phyloP scores from a whole-genome alignment of 2,888 invertebrate species.

The Hirudinaria manillensis region DNA sequence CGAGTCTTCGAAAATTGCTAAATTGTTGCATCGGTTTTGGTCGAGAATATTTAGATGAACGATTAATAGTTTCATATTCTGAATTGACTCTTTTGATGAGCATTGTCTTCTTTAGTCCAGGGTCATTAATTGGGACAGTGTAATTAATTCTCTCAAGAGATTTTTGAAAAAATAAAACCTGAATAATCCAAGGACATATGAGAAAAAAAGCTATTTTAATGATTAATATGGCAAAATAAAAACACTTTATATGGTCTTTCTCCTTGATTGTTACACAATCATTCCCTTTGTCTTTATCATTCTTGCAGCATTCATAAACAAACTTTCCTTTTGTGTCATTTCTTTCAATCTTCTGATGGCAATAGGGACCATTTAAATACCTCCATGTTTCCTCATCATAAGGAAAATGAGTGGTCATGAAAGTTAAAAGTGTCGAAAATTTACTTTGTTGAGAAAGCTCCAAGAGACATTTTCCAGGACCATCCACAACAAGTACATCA shows the following conservation, averaged over 20 bases:
- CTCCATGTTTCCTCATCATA: slow-evolving; percentile 16
- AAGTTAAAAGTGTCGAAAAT: slow-evolving; percentile 34
- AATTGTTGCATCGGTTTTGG: slow-evolving; percentile 32
- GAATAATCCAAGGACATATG: slow-evolving; percentile 47
- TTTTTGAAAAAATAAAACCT: slow-evolving; percentile 46
- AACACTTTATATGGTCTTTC: slow-evolving; percentile 46
- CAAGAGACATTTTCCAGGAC: slow-evolving; percentile 32
- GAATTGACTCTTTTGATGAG: slow-evolving; percentile 38
- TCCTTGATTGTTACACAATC: slow-evolving; percentile 37
- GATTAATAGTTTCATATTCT: slow-evolving; percentile 23
- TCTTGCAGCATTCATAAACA: slow-evolving; percentile 18
- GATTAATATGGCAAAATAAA: slow-evolving; percentile 45
- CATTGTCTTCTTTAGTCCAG: slow-evolving; percentile 37
- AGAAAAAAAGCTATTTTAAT: slow-evolving; percentile 48
- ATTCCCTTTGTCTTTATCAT: neutral
- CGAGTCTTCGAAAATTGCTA: slow-evolving; percentile 36
- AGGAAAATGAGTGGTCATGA: slow-evolving; percentile 42
- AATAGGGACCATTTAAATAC: neutral
- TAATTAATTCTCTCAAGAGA: slow-evolving; percentile 48
- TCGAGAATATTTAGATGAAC: slow-evolving; percentile 15
- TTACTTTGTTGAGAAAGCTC: slow-evolving; percentile 17
- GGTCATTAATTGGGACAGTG: slow-evolving; percentile 40
- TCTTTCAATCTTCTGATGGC: slow-evolving; percentile 20
- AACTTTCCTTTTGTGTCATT: slow-evolving; percentile 23
- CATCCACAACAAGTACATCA: slow-evolving; percentile 38